Evolutionary conservation across 2,797 vertebrate genomes (phyloP), one percentile per base, ranked within the genome.

Genomic region (Sebastes matsubarae): DNA sequence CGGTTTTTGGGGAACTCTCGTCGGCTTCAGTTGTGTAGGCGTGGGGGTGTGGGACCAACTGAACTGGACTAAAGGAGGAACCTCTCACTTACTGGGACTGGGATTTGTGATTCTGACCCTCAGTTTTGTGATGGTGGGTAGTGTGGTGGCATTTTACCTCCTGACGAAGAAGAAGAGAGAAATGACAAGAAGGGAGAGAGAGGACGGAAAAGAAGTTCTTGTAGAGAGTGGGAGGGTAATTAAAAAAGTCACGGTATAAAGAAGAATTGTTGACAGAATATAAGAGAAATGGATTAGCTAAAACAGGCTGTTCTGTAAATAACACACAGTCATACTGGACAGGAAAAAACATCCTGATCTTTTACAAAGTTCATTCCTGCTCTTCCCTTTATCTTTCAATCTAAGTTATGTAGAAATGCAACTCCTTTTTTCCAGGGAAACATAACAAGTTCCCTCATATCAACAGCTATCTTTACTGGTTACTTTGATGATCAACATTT

Each of bases 161-260:
- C 66, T 93, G 67, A 94, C 50, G 5, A 95, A 80, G 80, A 94
- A 87, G 75, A 92, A 79, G 72, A 86, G 82, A 71, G 72, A 57
- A 30, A 76, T 34, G 58, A 85, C n/a, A 22, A 87, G 81, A 59
- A 55, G 16, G 24, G 77, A 85, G 59, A 91, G 84, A 60, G 88
- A 94, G 54, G 95, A 96, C 8, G 95, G 95, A 11, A 96, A 92
- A 75, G 81, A 94, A 57, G 90, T 96, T 54, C 85, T 96, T 16
- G 88, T 96, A 8, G 90, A 95, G 75, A 88, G 74, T 25, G 84
- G 24, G 9, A 79, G 78, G 42, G 92, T 95, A n/a, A 83, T 94
- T 42, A 96, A 96, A 90, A 96, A 83, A 54, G 85, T 96, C 46
- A 96, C 96, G 0, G 96, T 96, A 13, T 96, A 72, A 91, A 72